Evolutionary conservation across 2,797 vertebrate genomes (phyloP).

Genomic region (Rhyacichthys aspro): DNA sequence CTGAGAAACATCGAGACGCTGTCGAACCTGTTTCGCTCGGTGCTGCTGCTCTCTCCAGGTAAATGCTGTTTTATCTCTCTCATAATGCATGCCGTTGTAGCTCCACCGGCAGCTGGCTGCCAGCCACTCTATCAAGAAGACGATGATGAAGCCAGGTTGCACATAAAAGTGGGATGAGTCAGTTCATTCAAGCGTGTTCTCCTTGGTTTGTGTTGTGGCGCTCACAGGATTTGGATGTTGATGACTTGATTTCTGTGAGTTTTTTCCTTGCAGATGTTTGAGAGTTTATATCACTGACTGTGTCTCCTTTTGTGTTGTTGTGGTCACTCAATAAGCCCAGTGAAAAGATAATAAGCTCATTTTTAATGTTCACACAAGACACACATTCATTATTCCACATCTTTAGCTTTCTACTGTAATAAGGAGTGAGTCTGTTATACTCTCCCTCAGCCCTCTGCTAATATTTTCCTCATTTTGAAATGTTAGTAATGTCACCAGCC

Average conservation of each 20-base stretch:
- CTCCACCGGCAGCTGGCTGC: constrained; percentile 63
- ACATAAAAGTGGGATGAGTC: constrained; percentile 61
- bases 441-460: too few species aligned
- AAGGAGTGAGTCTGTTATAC: too few species aligned
- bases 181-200: constrained; percentile 23
- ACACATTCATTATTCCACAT: too few species aligned
- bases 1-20: constrained; percentile 91
- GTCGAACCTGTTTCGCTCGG: constrained; percentile 89
- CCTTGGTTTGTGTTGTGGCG: not conserved
- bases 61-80: constrained; percentile 69
- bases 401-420: too few species aligned
- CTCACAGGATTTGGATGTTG: not conserved
- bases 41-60: constrained; percentile 85
- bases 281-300: not conserved
- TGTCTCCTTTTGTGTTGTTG: too few species aligned
- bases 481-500: too few species aligned
- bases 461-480: too few species aligned
- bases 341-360: too few species aligned
- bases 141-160: constrained; percentile 62
- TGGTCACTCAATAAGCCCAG: constrained; percentile 48
- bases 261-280: not conserved
- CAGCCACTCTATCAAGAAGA: constrained; percentile 61
- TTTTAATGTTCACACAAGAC: too few species aligned
- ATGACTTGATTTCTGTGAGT: constrained; percentile 64
- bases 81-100: constrained; percentile 64